These are phyloP conservation scores for Cerastoderma edule DNA, from an alignment of 2,888 invertebrate species.

Conservation along the genomic window DNA sequence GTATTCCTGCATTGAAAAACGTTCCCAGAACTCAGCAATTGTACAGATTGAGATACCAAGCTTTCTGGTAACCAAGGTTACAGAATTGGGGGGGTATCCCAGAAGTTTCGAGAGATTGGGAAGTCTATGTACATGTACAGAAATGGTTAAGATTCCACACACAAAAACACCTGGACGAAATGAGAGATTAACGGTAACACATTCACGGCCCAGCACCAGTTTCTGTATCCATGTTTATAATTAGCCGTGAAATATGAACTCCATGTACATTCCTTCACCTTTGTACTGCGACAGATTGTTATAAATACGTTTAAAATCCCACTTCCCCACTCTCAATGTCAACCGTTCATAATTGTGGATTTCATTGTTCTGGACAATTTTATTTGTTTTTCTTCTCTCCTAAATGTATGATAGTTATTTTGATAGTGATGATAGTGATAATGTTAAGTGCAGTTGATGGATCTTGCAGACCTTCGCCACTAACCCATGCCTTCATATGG, in stretches of 20 bases:
- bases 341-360: too few species aligned
- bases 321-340: conserved; percentile 11
- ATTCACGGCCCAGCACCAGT: neutral
- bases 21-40: conserved; percentile 1
- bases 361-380: too few species aligned
- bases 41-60: conserved; percentile 9
- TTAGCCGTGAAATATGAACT: conserved; percentile 29
- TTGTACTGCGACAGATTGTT: neutral
- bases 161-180: conserved; percentile 45
- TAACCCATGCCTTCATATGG: too few species aligned
- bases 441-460: too few species aligned
- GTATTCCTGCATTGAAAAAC: conserved; percentile 9
- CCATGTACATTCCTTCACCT: conserved; percentile 10
- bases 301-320: conserved; percentile 5
- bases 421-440: too few species aligned
- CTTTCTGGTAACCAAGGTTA: conserved; percentile 22
- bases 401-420: too few species aligned
- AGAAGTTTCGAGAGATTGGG: conserved; percentile 20
- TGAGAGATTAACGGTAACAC: conserved; percentile 30
- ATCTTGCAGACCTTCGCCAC: too few species aligned
- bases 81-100: conserved; percentile 25
- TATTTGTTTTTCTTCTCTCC: too few species aligned
- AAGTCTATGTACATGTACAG: conserved; percentile 50
- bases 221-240: conserved; percentile 41
- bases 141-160: conserved; percentile 59